Percentiles rank a stretch among this genome's conserved stretches.
phyloP scores from a whole-genome alignment of 1,140 invertebrate genomes.

The Bombus pascuorum region DNA sequence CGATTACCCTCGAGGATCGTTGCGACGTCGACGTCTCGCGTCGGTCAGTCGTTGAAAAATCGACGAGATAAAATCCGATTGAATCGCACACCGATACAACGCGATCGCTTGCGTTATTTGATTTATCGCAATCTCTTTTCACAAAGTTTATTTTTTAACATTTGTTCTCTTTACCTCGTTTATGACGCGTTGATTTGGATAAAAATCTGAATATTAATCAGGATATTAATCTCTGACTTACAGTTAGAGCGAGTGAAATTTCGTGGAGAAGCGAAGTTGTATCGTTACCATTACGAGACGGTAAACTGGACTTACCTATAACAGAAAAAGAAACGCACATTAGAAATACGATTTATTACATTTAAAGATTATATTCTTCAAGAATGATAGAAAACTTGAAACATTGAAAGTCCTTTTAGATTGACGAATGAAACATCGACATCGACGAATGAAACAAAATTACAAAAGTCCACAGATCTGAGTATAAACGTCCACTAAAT shows the following conservation, averaged over 20 bases:
- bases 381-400: too few species aligned
- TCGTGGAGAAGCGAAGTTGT: fast-evolving
- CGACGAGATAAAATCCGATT: conserved; percentile 3
- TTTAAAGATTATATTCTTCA: neutral
- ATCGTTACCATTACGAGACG: neutral
- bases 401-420: too few species aligned
- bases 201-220: too few species aligned
- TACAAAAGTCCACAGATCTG: too few species aligned
- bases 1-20: conserved; percentile 64
- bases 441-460: too few species aligned
- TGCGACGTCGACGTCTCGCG: conserved; percentile 45
- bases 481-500: neutral
- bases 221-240: neutral
- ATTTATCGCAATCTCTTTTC: too few species aligned
- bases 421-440: too few species aligned
- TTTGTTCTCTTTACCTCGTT: neutral
- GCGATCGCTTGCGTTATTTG: neutral
- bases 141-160: neutral
- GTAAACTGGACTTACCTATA: neutral
- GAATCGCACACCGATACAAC: neutral
- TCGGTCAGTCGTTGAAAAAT: conserved; percentile 31
- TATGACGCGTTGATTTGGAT: too few species aligned
- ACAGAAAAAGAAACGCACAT: neutral
- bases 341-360: neutral
- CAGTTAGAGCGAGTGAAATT: neutral